Evolutionary conservation across 2,888 invertebrate species (phyloP).

Genomic region (Plagodis pulveraria): DNA sequence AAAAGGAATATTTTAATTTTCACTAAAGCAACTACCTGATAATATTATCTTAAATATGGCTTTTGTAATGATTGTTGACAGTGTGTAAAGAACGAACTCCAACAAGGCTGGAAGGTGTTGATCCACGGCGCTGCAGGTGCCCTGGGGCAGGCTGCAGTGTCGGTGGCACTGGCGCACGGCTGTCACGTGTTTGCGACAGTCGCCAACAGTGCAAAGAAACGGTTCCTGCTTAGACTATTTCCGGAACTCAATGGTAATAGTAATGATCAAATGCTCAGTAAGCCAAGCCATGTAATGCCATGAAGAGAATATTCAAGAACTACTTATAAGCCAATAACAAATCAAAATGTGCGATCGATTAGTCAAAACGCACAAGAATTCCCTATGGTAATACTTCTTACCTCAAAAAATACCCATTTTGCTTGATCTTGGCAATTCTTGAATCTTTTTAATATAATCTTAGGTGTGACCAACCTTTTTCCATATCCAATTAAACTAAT

Average conservation of each 20-base stretch:
- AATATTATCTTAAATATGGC: not conserved
- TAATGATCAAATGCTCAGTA: no score
- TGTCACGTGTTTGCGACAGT: constrained; percentile 68
- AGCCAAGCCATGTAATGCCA: no score
- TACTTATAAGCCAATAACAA: no score
- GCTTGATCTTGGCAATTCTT: no score
- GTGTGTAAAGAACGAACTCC: constrained; percentile 40
- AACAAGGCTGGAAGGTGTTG: constrained; percentile 37
- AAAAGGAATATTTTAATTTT: not conserved
- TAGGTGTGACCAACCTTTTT: no score
- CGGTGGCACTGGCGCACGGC: constrained; percentile 55
- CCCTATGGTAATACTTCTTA: no score
- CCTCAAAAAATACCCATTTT: no score
- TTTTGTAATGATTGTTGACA: constrained; percentile 21
- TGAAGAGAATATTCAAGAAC: no score
- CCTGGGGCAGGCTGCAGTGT: constrained; percentile 65
- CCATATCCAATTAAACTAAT: no score
- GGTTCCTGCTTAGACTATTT: constrained; percentile 60
- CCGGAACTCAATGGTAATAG: constrained; percentile 17
- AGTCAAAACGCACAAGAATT: no score
- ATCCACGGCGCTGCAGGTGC: constrained; percentile 57
- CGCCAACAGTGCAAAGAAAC: constrained; percentile 59
- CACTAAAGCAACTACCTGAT: not conserved
- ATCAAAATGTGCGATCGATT: no score
- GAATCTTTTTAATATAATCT: not conserved